A percentile compares a stretch with the other conserved stretches of the same genome.
Evolutionary conservation across 2,113 vertebrate species (phyloP).

Genomic region (Bos indicus): DNA sequence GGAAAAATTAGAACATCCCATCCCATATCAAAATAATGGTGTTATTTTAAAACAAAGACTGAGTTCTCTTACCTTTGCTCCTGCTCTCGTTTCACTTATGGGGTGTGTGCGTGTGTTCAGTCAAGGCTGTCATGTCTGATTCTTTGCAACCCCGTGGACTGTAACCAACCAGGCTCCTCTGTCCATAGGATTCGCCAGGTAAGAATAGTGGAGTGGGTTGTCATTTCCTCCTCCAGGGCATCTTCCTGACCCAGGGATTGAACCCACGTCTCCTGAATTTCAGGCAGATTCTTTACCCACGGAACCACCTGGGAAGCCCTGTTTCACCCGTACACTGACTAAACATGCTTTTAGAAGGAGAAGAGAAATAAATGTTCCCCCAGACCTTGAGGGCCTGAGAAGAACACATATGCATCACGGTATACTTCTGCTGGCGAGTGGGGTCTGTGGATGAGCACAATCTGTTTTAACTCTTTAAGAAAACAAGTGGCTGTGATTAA

Average conservation of each 20-base stretch:
- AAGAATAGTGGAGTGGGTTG: background rate
- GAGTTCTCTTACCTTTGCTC: background rate
- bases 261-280: background rate
- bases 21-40: background rate
- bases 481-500: background rate
- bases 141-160: background rate
- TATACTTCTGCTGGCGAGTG: background rate
- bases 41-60: background rate
- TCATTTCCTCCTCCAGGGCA: background rate
- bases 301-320: background rate
- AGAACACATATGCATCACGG: background rate
- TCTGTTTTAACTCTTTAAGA: background rate
- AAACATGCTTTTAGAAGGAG: background rate
- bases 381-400: accelerated
- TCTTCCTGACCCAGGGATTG: background rate
- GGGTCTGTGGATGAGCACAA: background rate
- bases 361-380: background rate
- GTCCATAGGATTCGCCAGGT: background rate
- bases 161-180: background rate
- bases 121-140: background rate
- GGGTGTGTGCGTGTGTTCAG: background rate
- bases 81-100: background rate
- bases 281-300: background rate
- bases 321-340: background rate
- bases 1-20: background rate